Evolutionary conservation across 2,113 vertebrate species (phyloP).

Genomic region (Ellobius talpinus): DNA sequence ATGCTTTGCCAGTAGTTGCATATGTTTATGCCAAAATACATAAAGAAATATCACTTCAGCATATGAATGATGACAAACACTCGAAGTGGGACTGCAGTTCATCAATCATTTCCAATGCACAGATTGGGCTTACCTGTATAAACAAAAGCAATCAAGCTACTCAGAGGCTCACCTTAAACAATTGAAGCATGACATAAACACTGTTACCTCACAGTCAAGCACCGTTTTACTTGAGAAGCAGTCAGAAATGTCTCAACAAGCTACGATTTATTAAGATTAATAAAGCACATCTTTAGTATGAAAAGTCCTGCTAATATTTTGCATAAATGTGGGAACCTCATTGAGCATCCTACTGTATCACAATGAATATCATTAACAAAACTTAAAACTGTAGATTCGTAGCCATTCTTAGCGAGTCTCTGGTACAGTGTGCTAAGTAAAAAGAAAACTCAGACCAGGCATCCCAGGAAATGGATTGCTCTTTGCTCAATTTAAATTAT

Average conservation of each 20-base stretch:
- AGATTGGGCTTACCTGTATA: slow-evolving; percentile 91
- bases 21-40: slow-evolving; percentile 94
- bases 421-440: slow-evolving; percentile 6
- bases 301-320: slow-evolving; percentile 83
- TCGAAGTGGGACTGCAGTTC: slow-evolving; percentile 89
- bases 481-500: slow-evolving; percentile 44
- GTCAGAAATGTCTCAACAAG: slow-evolving; percentile 82
- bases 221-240: slow-evolving; percentile 85
- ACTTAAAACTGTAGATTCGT: slow-evolving; percentile 44
- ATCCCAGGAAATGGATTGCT: slow-evolving; percentile 57
- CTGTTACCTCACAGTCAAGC: slow-evolving; percentile 86
- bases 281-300: slow-evolving; percentile 86
- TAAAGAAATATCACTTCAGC: slow-evolving; percentile 93
- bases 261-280: slow-evolving; percentile 89
- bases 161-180: slow-evolving; percentile 90
- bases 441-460: slow-evolving; percentile 3
- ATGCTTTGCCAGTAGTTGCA: slow-evolving; percentile 92
- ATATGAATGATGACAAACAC: slow-evolving; percentile 92
- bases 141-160: slow-evolving; percentile 90
- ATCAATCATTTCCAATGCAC: slow-evolving; percentile 91
- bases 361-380: slow-evolving; percentile 71
- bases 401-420: slow-evolving; percentile 50
- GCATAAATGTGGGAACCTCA: slow-evolving; percentile 79
- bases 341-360: slow-evolving; percentile 46
- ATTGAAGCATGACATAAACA: slow-evolving; percentile 88